Base-by-base conservation (phyloP, 2,113 vertebrate species). In the Alouatta palliata region DNA sequence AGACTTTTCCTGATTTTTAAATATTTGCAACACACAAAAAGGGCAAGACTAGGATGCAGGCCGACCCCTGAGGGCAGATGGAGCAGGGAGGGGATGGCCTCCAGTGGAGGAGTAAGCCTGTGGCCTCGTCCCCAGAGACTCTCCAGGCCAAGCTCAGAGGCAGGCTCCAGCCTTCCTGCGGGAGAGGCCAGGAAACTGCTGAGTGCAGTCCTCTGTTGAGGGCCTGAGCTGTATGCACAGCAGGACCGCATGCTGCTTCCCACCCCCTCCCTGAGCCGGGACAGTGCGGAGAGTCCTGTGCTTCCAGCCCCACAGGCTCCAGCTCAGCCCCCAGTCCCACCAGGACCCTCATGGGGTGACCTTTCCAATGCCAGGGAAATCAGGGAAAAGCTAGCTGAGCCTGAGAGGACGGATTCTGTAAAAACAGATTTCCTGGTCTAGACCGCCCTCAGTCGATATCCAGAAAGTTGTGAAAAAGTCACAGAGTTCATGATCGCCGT, bases 381-480 rank as follows among this genome's bases (percentile, higher is more conserved):
- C 13, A 8, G 23, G 37, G 27, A 14, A 43, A 20, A 16, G 47
- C 30, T 2, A 35, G 43, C 30, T 61, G 16, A 32, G 17, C 17
- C 27, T 1, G 17, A 30, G 56, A 7, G 56, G 13, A 84, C 16
- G 14, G 27, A 32, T 20, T 12, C 23, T 0, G 9, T 20, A 14
- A 19, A 32, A 30, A 58, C 8, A 20, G 17, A 58, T 25, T 16
- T 21, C 56, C 56, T 27, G 5, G 16, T 45, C 16, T 20, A 32
- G 56, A 32, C 64, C 1, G 7, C 1, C 35, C n/a, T 14, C 3
- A 2, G 45, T 25, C 14, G 2, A 6, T 7, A 35, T 37, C 66
- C 35, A 43, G 21, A 25, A 49, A 21, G 47, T 5, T 54, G 23
- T 4, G 4, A 70, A 37, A 35, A 82, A 52, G 49, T 19, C 66